Conservation (phyloP, 2,797 vertebrate genomes). For the Clarias platycephalus region DNA sequence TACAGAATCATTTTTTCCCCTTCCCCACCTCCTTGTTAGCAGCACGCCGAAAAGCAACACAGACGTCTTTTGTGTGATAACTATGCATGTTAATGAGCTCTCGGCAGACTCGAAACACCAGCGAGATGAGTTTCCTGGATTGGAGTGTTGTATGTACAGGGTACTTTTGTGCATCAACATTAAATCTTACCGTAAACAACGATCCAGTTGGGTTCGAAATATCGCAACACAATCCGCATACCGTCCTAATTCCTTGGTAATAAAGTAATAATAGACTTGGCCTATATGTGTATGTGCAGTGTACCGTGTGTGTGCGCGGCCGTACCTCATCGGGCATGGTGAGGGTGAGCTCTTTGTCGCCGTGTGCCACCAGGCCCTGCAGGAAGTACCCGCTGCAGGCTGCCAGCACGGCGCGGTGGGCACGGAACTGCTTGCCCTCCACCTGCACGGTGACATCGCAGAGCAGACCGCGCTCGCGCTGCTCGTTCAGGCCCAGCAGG, state of each 20-base stretch:
- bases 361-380: slow-evolving; percentile 89
- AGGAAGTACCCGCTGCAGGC: slow-evolving; percentile 99
- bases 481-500: slow-evolving; percentile 99
- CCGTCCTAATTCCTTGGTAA: no score
- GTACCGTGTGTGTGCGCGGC: neutral
- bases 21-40: neutral
- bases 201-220: no score
- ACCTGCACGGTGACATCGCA: slow-evolving; percentile 98
- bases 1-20: neutral
- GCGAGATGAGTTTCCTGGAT: neutral
- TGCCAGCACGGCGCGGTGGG: slow-evolving; percentile 95
- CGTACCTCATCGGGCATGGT: slow-evolving; percentile 96
- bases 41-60: slow-evolving; percentile 27
- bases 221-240: no score
- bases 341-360: slow-evolving; percentile 92
- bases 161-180: no score
- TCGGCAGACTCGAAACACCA: neutral
- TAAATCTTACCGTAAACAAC: no score
- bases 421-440: slow-evolving; percentile 97
- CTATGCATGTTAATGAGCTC: slow-evolving; percentile 42
- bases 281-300: neutral
- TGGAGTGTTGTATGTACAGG: no score
- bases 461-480: slow-evolving; percentile 98
- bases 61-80: slow-evolving; percentile 57
- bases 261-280: no score